phyloP scores from a whole-genome alignment of 2,797 vertebrate species.

The Kryptolebias ocellatus region DNA sequence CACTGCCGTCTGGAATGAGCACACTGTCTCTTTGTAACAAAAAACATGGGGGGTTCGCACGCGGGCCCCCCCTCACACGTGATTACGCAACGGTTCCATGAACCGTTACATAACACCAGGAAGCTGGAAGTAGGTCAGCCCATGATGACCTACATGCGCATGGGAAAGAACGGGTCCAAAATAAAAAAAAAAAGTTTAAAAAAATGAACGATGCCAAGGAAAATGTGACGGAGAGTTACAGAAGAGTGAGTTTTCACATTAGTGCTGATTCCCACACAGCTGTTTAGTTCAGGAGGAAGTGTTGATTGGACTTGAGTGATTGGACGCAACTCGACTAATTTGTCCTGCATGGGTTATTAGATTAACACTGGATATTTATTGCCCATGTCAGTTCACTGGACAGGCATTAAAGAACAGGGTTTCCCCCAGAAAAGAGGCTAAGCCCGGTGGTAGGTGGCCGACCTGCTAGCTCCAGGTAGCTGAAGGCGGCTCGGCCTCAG shows the following conservation, averaged over 20 bases:
- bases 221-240: background rate
- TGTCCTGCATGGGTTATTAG: no score
- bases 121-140: slow-evolving; percentile 70
- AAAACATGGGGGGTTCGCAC: slow-evolving; percentile 21
- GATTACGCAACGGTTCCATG: slow-evolving; percentile 74
- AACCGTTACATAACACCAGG: slow-evolving; percentile 75
- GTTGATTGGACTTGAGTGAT: background rate
- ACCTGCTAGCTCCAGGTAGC: no score
- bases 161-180: background rate
- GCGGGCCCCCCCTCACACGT: slow-evolving; percentile 36
- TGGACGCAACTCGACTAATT: background rate
- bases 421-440: no score
- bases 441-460: no score
- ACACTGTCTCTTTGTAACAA: slow-evolving; percentile 24
- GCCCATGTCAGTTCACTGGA: no score
- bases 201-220: background rate
- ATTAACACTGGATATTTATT: no score
- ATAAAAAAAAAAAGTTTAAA: background rate
- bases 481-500: no score
- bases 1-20: background rate
- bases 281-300: background rate
- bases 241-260: background rate
- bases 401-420: no score
- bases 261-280: background rate
- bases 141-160: slow-evolving; percentile 61